Evolutionary conservation across 2,888 invertebrate genomes (phyloP).

Genomic region (Tetramorium bicarinatum): DNA sequence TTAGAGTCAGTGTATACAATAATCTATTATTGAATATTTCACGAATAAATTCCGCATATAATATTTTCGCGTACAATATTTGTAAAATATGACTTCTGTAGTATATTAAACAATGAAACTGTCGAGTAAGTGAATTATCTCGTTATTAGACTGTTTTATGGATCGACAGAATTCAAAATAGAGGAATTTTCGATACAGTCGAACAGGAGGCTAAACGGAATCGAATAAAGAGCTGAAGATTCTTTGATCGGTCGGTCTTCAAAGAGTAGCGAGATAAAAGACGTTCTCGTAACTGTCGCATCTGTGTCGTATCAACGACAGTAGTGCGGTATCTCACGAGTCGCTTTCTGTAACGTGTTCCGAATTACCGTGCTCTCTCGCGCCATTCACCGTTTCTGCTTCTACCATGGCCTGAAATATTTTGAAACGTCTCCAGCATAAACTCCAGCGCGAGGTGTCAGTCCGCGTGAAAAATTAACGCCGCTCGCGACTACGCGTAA

Average conservation of each 20-base stretch:
- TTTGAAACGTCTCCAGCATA: slow-evolving; percentile 37
- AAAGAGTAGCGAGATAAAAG: slow-evolving; percentile 71
- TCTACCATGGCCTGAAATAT: slow-evolving; percentile 29
- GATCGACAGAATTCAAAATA: slow-evolving; percentile 17
- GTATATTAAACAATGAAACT: neutral
- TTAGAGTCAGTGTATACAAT: neutral
- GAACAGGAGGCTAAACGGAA: slow-evolving; percentile 14
- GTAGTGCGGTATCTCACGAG: neutral
- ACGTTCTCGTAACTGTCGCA: slow-evolving; percentile 61
- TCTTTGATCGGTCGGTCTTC: slow-evolving; percentile 59
- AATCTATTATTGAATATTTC: neutral
- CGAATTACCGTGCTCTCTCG: slow-evolving; percentile 1
- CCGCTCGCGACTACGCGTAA: slow-evolving; percentile 50
- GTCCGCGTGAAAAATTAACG: slow-evolving; percentile 53
- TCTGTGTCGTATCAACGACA: slow-evolving; percentile 55
- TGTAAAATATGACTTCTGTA: neutral
- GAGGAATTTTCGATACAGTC: neutral
- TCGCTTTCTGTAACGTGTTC: slow-evolving; percentile 35
- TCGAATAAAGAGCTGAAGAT: slow-evolving; percentile 47
- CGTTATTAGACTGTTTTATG: slow-evolving; percentile 1
- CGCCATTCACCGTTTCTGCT: neutral
- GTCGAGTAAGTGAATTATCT: neutral
- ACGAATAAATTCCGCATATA: neutral
- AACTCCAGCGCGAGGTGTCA: slow-evolving; percentile 43
- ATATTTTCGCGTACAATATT: neutral